Base-by-base conservation (phyloP, 2,888 invertebrate species). In the Aspidapion aeneum region DNA sequence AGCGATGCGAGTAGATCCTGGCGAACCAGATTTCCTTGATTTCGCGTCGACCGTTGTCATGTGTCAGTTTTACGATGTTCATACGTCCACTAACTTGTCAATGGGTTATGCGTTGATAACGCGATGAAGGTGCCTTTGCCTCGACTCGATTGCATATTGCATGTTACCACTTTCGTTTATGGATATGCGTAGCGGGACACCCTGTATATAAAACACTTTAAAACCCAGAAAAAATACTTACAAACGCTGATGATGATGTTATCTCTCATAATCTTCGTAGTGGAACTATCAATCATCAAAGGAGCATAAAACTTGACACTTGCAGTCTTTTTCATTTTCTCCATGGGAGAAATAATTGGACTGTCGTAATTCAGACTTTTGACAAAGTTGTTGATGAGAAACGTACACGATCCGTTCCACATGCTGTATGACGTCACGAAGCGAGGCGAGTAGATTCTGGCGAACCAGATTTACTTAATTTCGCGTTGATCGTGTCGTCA, bases 391-490 rank as follows among this genome's bases (percentile, higher is more conserved):
- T 78, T 76, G 21, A 79, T 74, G 17, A 80, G 63, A 60, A 79
- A 72, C 0, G 77, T 76, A 61, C 79, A 79, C 12, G 75, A 70
- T 3, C 76, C 77, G 57, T 78, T 74, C 78, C 78, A 78, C 69
- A 80, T 75, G 61, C 76, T 76, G 61, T 78, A 70, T 51, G 76
- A 75, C 0, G 76, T 76, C 12, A 79, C 73, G 68, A 75, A 74
- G 19, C 73, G 74, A 0, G 79, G 79, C 0, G 79, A 79, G 65
- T 79, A 80, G 48, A 80, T 77, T 58, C 80, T 68, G 1, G 76
- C 74, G 61, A 77, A 79, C 69, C 78, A 78, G 18, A 78, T 71
- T 68, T 77, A 76, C 58, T 71, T 68, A n/a, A 78, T 64, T 18
- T 71, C 69, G 21, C 72, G 71, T 7, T 68, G 66, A 20, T 73